phyloP scores from a whole-genome alignment of 2,888 invertebrate species.

The Melangyna quadrimaculata region DNA sequence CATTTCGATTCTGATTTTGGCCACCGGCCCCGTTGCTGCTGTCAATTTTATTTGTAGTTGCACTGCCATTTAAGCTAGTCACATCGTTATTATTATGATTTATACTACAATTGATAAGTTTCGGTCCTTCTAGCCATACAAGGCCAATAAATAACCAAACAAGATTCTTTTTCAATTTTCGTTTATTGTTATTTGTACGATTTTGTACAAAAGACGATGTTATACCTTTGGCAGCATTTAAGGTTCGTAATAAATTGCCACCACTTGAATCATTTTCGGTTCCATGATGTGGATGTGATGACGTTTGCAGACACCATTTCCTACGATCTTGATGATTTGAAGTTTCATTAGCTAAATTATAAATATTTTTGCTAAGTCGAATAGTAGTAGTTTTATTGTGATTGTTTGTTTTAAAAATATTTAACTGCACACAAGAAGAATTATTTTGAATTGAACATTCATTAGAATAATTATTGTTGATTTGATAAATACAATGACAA shows the following conservation, averaged over 20 bases:
- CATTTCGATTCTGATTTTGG: slow-evolving; percentile 40
- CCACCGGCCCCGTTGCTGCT: slow-evolving; percentile 21
- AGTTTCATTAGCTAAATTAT: slow-evolving; percentile 10
- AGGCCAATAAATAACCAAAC: slow-evolving; percentile 79
- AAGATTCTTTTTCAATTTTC: slow-evolving; percentile 74
- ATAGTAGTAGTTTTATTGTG: slow-evolving; percentile 26
- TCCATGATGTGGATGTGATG: not conserved
- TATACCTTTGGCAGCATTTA: slow-evolving; percentile 67
- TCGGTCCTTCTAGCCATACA: slow-evolving; percentile 78
- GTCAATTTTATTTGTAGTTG: slow-evolving; percentile 49
- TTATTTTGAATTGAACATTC: slow-evolving; percentile 8
- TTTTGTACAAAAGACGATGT: slow-evolving; percentile 43
- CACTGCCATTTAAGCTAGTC: slow-evolving; percentile 59
- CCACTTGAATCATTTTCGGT: not conserved
- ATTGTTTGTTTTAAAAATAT: slow-evolving; percentile 33
- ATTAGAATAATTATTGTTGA: not conserved
- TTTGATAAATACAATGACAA: slow-evolving; percentile 35
- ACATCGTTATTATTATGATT: slow-evolving; percentile 73
- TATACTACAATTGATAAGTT: slow-evolving; percentile 77
- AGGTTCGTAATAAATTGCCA: slow-evolving; percentile 24
- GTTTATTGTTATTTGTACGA: slow-evolving; percentile 57
- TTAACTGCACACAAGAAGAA: slow-evolving; percentile 9
- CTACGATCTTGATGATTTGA: slow-evolving; percentile 38
- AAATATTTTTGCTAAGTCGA: slow-evolving; percentile 1
- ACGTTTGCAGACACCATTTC: slow-evolving; percentile 33